These are phyloP conservation scores for Eumeta japonica DNA, from an alignment of 1,140 invertebrate genomes.

Conservation along the genomic window DNA sequence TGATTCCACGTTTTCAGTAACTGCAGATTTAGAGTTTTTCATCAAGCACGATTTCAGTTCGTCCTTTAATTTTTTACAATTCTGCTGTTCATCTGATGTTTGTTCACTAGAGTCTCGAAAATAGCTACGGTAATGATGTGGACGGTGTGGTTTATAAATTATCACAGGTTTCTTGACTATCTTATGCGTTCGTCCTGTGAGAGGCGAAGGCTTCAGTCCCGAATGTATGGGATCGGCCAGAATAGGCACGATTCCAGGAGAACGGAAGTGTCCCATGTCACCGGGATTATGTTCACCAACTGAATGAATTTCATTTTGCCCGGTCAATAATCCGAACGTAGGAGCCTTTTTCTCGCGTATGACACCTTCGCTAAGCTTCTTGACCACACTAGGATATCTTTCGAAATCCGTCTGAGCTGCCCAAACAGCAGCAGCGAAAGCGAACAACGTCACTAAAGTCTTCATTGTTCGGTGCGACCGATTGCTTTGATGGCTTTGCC, in stretches of 20 bases:
- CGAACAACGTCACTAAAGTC: constrained; percentile 30
- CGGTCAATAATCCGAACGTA: constrained; percentile 7
- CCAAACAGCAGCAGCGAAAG: constrained; percentile 23
- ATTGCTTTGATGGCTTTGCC: constrained; percentile 24
- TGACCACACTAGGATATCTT: constrained; percentile 3
- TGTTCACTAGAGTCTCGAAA: constrained; percentile 36
- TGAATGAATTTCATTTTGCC: background rate
- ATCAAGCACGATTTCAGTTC: constrained; percentile 36
- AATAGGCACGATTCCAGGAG: background rate
- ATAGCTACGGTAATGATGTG: constrained; percentile 29
- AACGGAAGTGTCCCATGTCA: constrained; percentile 2
- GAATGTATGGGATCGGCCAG: background rate
- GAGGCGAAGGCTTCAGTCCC: constrained; percentile 17
- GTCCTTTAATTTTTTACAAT: constrained; percentile 28
- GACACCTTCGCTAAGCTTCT: constrained; percentile 11
- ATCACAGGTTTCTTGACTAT: constrained; percentile 35
- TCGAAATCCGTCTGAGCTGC: constrained; percentile 22
- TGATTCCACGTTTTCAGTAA: constrained; percentile 11
- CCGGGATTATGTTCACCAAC: too few relatives aligned
- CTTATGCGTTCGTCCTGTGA: too few relatives aligned
- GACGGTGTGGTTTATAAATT: constrained; percentile 32
- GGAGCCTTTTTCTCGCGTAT: constrained; percentile 30
- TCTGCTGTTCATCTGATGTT: constrained; percentile 20
- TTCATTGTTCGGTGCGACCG: constrained; percentile 29
- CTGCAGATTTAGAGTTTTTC: constrained; percentile 17